Percentiles rank a stretch among this genome's conserved stretches.
Conservation (phyloP, 1,140 invertebrate species). For the Triops longicaudatus region DNA sequence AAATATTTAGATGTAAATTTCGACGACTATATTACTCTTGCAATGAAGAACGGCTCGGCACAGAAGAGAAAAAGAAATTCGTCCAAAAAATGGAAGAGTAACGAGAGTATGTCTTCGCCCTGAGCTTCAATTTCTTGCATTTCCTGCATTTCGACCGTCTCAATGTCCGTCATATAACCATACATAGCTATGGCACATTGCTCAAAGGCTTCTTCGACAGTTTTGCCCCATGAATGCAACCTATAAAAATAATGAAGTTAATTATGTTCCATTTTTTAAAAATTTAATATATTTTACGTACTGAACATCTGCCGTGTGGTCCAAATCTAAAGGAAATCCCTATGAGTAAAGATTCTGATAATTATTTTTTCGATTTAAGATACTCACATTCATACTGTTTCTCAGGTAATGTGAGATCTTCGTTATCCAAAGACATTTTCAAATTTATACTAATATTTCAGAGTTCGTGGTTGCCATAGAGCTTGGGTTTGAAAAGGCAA, state of each 20-base stretch:
- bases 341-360: slow-evolving; percentile 23
- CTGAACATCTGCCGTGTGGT: slow-evolving; percentile 96
- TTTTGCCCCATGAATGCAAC: slow-evolving; percentile 85
- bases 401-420: slow-evolving; percentile 48
- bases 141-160: slow-evolving; percentile 69
- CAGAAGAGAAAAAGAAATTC: slow-evolving; percentile 89
- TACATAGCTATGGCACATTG: slow-evolving; percentile 86
- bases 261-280: slow-evolving; percentile 5
- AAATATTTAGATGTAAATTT: too few relatives aligned
- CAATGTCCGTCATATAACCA: slow-evolving; percentile 90
- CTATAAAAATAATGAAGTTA: slow-evolving; percentile 44
- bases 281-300: slow-evolving; percentile 42
- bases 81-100: slow-evolving; percentile 90
- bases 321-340: slow-evolving; percentile 64
- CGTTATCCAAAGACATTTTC: slow-evolving; percentile 33
- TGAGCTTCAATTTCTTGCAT: slow-evolving; percentile 72
- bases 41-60: slow-evolving; percentile 74
- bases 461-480: too few relatives aligned
- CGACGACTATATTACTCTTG: slow-evolving; percentile 52
- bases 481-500: too few relatives aligned
- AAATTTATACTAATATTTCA: not conserved
- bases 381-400: slow-evolving; percentile 63
- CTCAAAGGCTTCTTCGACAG: slow-evolving; percentile 82
- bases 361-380: slow-evolving; percentile 20
- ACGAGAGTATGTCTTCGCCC: slow-evolving; percentile 75